Evolutionary conservation across 64 coral and sea anemone species (phyloP), one percentile per base, ranked within the genome.

Genomic region (Montipora cactus): DNA sequence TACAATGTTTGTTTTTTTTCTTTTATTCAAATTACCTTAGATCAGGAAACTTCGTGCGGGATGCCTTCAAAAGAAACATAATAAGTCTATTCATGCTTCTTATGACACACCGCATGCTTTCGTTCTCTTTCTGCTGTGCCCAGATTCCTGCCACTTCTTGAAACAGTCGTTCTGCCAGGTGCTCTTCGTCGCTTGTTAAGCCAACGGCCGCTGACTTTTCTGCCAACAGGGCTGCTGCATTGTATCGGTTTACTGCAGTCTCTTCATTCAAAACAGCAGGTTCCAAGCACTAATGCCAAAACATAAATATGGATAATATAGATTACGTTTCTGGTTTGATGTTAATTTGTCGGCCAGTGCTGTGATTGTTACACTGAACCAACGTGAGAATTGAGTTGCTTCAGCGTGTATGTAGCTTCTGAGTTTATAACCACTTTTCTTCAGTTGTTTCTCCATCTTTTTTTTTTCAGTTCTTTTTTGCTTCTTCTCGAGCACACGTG

Each of bases 161-260:
- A 57, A 94, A 94, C 14, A 80, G 46, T 13, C 8, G 23, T 25
- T 94, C 71, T 0, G 79, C 46, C 52, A 83, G 44, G 4, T 19
- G 21, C 47, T 77, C 79, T 18, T 94, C 78, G 1, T n/a, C 45
- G 4, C 13, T 1, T 67, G 78, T 48, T 13, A 94, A 57, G 4
- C 50, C 49, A 53, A n/a, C 3, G 5, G 7, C 67, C 11, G 87
- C 87, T 62, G 78, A 66, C 59, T 68, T 94, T 44, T 89, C 87
- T 25, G 78, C 44, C 2, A 89, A 51, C 47, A 94, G 47, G 9
- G 93, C 93, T 8, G 87, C 93, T 44, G n/a, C 28, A 55, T 94
- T 94, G 58, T 94, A 94, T 13, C 58, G 51, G 70, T 94, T 94
- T 2, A 90, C 87, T 48, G 93, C 93, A 9, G 87, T 94, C 49